phyloP scores from a whole-genome alignment of 2,113 vertebrate species.

The Myiagra hebetior region DNA sequence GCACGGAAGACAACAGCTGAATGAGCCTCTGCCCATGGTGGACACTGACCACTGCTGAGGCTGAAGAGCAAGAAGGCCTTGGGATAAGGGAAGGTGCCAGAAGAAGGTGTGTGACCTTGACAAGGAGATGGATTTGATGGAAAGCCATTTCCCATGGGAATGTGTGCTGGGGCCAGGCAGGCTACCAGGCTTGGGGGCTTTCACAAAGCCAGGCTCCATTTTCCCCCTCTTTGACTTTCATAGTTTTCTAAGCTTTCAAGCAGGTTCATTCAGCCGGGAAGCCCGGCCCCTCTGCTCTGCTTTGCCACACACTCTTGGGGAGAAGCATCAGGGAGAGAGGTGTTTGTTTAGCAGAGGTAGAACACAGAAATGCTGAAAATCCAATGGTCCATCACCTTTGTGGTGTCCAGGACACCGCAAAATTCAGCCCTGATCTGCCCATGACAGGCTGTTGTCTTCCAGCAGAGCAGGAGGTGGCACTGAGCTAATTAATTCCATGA shows the following conservation, averaged over 20 bases:
- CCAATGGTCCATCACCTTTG: background rate
- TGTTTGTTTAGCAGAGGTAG: background rate
- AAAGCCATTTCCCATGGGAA: background rate
- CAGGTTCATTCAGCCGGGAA: background rate
- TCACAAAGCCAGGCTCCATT: background rate
- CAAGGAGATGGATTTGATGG: background rate
- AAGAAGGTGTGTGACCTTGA: background rate
- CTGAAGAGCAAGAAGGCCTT: background rate
- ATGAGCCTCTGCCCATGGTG: background rate
- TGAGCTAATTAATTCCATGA: background rate
- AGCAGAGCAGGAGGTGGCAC: background rate
- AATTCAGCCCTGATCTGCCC: background rate
- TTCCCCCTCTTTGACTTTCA: background rate
- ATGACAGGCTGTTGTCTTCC: background rate
- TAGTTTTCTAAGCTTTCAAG: background rate
- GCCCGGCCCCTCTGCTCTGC: rapidly evolving
- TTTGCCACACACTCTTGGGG: background rate
- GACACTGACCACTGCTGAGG: background rate
- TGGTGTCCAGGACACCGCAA: rapidly evolving
- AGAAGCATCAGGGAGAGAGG: background rate
- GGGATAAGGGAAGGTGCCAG: background rate
- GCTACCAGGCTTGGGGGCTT: background rate
- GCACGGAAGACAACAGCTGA: background rate
- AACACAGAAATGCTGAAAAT: background rate
- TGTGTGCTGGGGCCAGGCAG: background rate